Evolutionary conservation across 2,797 vertebrate genomes (phyloP), one percentile per base, ranked within the genome.

Genomic region (Phalloptychus januarius): DNA sequence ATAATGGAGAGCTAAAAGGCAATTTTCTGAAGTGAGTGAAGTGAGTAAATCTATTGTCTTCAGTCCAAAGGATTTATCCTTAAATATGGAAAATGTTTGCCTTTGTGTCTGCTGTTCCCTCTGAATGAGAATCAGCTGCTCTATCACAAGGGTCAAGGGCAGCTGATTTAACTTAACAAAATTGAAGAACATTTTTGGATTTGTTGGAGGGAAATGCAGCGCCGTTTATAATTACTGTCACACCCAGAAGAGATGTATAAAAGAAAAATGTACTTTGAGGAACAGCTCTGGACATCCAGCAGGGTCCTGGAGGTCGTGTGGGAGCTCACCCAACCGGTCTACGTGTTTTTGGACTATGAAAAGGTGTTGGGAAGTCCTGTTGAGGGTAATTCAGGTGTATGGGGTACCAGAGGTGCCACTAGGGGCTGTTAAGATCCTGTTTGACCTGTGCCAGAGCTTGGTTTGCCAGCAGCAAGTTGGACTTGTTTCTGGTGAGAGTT

Each of bases 41-140:
- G 36, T 67, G 36, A 36, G 25, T 15, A 69, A 2, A 44, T 69
- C 3, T 16, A 69, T 44, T 69, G 11, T 69, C 25, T n/a, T 69
- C 12, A 25, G 2, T 25, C 38, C 38, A 67, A 42, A 40, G 65
- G 20, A 25, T 71, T 40, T 10, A 23, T 67, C 10, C 36, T 52
- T 67, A 67, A 67, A 67, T 40, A 16, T 7, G 67, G 42, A 45
- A 71, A n/a, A 28, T 28, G 67, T 45, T 45, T 71, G 42, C 42
- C 42, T 45, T 45, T 44, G 42, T 45, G 23, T 28, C 6, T 28
- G 25, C 0, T 8, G 67, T 71, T 71, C 6, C 23, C 42, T 71
- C n/a, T 45, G 25, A 71, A 71, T 71, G 25, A 28, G 67, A 71
- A 45, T 45, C 42, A 71, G 67, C 67, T 45, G 67, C 67, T 71